Evolutionary conservation across 1,140 invertebrate species (phyloP).

Genomic region (Antheraea mylitta): DNA sequence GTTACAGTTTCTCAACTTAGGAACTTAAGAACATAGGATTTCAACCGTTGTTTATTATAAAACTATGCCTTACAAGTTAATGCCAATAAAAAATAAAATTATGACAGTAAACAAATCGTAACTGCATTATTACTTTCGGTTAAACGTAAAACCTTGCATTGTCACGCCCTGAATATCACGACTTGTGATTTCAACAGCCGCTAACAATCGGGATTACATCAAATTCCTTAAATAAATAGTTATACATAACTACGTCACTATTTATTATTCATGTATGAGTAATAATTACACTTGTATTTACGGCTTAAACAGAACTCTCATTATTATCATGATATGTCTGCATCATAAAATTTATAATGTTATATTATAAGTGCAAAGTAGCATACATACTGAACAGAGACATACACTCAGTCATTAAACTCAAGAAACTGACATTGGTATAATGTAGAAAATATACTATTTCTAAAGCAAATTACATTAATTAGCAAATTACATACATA

Average conservation of each 20-base stretch:
- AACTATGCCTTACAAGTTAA: not conserved
- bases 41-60: too few species aligned
- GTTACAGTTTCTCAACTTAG: too few species aligned
- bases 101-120: not conserved
- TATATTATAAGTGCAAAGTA: too few species aligned
- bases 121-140: conserved; percentile 29
- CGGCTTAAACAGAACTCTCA: not conserved
- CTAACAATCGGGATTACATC: conserved; percentile 12
- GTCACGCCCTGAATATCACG: conserved; percentile 35
- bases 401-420: too few species aligned
- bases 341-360: not conserved
- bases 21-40: too few species aligned
- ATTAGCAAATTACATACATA: too few species aligned
- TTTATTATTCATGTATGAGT: not conserved
- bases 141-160: conserved; percentile 31
- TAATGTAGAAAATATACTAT: too few species aligned
- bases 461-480: too few species aligned
- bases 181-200: conserved; percentile 28
- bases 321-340: not conserved
- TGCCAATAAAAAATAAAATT: not conserved
- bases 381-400: too few species aligned
- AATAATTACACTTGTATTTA: not conserved
- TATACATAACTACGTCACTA: not conserved
- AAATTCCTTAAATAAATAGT: not conserved
- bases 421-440: too few species aligned